Evolutionary conservation across 2,888 invertebrate species (phyloP).

Genomic region (Chesias legatella): DNA sequence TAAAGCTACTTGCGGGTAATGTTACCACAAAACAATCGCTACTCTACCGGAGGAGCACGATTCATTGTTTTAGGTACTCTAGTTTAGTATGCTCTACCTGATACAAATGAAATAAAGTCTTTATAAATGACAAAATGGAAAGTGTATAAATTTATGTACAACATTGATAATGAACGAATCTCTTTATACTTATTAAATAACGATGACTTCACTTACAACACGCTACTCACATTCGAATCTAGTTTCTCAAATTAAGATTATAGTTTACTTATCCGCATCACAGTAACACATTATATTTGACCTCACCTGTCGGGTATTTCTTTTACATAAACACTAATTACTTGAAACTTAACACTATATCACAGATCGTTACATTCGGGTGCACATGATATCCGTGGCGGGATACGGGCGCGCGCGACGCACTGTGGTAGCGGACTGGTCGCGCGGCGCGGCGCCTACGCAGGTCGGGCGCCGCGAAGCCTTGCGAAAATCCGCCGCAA

Average conservation of each 20-base stretch:
- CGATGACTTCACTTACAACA: conserved; percentile 8
- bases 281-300: conserved; percentile 14
- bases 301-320: conserved; percentile 48
- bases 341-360: conserved; percentile 72
- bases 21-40: conserved; percentile 50
- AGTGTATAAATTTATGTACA: no score
- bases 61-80: conserved; percentile 26
- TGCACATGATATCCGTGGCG: conserved; percentile 54
- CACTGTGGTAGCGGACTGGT: conserved; percentile 53
- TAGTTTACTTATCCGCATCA: conserved; percentile 36
- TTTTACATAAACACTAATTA: conserved; percentile 48
- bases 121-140: neutral
- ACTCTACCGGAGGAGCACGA: conserved; percentile 26
- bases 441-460: conserved; percentile 57
- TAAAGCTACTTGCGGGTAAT: conserved; percentile 30
- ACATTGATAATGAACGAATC: no score
- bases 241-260: conserved; percentile 41
- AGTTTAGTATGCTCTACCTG: neutral
- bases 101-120: neutral
- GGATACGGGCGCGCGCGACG: conserved; percentile 54
- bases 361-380: conserved; percentile 68
- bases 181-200: conserved; percentile 4
- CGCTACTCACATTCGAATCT: conserved; percentile 25
- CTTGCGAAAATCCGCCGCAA: conserved; percentile 67
- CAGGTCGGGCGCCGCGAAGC: conserved; percentile 68